Conservation (phyloP, 2,797 vertebrate species). For the Circus cinereus region DNA sequence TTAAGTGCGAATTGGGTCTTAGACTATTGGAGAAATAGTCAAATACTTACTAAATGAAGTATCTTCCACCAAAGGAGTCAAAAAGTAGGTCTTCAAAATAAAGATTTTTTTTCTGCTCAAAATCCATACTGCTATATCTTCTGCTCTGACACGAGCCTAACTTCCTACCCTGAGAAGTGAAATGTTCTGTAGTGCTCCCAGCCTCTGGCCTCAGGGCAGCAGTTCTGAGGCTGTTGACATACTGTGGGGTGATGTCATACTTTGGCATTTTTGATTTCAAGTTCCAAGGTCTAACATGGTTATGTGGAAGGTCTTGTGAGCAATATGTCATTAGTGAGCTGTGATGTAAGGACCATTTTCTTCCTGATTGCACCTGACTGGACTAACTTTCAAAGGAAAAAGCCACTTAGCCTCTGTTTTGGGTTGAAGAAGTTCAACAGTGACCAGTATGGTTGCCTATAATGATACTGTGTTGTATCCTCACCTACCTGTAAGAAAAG, state of each 20-base stretch:
- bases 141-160: neutral
- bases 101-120: neutral
- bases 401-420: neutral
- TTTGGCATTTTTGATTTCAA: neutral
- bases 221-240: neutral
- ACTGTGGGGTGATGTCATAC: neutral
- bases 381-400: neutral
- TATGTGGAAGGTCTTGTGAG: neutral
- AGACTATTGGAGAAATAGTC: neutral
- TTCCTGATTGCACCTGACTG: neutral
- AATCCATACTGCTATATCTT: neutral
- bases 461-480: neutral
- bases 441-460: neutral
- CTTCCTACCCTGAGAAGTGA: neutral
- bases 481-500: neutral
- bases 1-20: neutral
- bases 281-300: neutral
- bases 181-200: neutral
- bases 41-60: neutral
- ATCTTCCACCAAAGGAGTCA: neutral
- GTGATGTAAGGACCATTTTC: neutral
- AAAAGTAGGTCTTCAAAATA: neutral
- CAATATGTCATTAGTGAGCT: neutral
- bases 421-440: neutral
- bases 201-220: neutral